phyloP scores from a whole-genome alignment of 64 coral and sea anemone genomes.

The Exaiptasia diaphana region DNA sequence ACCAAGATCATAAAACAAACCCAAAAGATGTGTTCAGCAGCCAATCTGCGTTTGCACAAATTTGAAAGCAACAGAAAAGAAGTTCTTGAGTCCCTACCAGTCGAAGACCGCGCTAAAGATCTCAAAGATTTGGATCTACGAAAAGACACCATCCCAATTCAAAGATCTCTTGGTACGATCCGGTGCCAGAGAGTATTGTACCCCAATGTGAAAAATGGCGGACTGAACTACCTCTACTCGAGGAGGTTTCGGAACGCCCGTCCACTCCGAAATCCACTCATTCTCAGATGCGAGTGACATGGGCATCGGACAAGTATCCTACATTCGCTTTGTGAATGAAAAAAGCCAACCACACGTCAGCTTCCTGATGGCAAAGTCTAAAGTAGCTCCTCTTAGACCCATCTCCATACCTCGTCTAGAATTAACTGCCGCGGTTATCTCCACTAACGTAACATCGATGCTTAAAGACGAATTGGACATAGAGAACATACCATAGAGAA shows the following conservation, averaged over 20 bases:
- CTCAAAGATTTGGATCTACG: constrained; percentile 43
- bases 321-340: constrained; percentile 3
- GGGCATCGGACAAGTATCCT: constrained; percentile 25
- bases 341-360: constrained; percentile 1
- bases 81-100: constrained; percentile 11
- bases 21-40: constrained; percentile 30
- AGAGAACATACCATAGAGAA: neutral
- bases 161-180: constrained; percentile 47
- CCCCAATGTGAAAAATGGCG: constrained; percentile 33
- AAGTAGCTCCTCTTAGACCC: constrained; percentile 22
- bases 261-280: neutral
- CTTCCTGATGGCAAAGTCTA: constrained; percentile 29
- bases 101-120: constrained; percentile 37
- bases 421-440: constrained; percentile 13
- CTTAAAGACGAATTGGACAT: neutral
- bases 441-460: neutral
- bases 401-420: constrained; percentile 22
- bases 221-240: constrained; percentile 22
- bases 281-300: constrained; percentile 25
- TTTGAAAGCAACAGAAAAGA: constrained; percentile 33
- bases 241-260: constrained; percentile 10
- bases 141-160: constrained; percentile 9
- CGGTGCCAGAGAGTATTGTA: constrained; percentile 14
- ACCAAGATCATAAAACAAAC: neutral
- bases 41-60: constrained; percentile 31